phyloP scores from a whole-genome alignment of 1,140 invertebrate species.

The Monomorium pharaonis region DNA sequence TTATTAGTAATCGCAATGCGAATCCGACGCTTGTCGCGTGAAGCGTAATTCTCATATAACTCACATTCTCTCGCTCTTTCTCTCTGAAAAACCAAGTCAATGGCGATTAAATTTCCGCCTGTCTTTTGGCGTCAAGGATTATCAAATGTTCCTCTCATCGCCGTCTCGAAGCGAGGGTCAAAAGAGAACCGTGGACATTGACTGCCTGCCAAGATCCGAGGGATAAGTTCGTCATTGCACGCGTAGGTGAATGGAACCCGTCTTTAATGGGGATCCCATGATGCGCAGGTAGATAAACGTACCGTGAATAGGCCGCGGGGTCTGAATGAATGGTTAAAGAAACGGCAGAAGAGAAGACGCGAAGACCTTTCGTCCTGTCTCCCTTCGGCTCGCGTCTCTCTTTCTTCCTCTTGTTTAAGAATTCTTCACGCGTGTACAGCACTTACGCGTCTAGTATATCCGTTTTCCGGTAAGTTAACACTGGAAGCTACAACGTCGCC shows the following conservation, averaged over 20 bases:
- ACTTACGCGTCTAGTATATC: slow-evolving; percentile 21
- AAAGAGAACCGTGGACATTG: slow-evolving; percentile 65
- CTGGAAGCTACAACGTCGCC: neutral
- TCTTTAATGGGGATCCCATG: slow-evolving; percentile 69
- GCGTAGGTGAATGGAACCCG: slow-evolving; percentile 71
- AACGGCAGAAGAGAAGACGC: slow-evolving; percentile 56
- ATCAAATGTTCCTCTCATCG: slow-evolving; percentile 55
- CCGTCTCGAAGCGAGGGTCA: slow-evolving; percentile 47
- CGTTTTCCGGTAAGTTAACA: slow-evolving; percentile 36
- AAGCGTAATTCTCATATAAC: neutral
- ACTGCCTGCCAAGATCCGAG: slow-evolving; percentile 68
- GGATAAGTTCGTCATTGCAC: slow-evolving; percentile 71
- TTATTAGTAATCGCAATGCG: slow-evolving; percentile 8
- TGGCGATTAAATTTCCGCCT: slow-evolving; percentile 51
- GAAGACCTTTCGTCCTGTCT: slow-evolving; percentile 19
- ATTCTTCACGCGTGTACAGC: slow-evolving; percentile 28
- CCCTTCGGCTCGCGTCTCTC: neutral
- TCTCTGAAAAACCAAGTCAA: slow-evolving; percentile 43
- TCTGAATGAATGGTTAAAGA: slow-evolving; percentile 70
- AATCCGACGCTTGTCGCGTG: slow-evolving; percentile 4
- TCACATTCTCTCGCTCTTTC: neutral
- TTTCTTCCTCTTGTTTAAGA: slow-evolving; percentile 21
- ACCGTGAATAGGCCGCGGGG: slow-evolving; percentile 67
- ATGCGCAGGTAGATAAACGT: slow-evolving; percentile 73
- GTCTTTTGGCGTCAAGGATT: slow-evolving; percentile 48